These are phyloP conservation scores for Stenurella melanura DNA, from an alignment of 2,888 invertebrate species.

Conservation along the genomic window DNA sequence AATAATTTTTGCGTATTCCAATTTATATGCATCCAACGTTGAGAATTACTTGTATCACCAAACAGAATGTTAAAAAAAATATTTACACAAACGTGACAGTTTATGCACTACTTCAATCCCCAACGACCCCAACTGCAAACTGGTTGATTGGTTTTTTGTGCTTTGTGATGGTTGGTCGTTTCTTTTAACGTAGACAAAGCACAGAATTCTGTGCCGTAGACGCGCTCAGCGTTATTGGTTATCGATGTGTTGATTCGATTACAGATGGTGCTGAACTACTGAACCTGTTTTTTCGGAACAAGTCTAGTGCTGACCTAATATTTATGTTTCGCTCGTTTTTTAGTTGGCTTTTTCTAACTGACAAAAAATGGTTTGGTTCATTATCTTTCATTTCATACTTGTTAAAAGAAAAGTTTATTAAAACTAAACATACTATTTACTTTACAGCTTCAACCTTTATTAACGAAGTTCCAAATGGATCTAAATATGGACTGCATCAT, in stretches of 20 bases:
- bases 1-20: background rate
- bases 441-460: too few relatives aligned
- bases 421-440: too few relatives aligned
- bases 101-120: constrained; percentile 1
- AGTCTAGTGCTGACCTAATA: too few relatives aligned
- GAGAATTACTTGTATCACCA: background rate
- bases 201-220: background rate
- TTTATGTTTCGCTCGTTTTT: too few relatives aligned
- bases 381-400: too few relatives aligned
- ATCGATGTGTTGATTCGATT: background rate
- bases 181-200: too few relatives aligned
- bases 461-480: too few relatives aligned
- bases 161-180: background rate
- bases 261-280: background rate
- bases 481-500: too few relatives aligned
- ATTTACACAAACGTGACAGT: constrained; percentile 4
- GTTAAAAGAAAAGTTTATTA: too few relatives aligned
- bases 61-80: background rate
- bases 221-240: background rate
- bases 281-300: too few relatives aligned
- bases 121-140: background rate
- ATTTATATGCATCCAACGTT: background rate
- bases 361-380: too few relatives aligned
- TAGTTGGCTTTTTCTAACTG: too few relatives aligned
- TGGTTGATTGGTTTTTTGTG: background rate